Conservation (phyloP, 2,113 vertebrate genomes). For the Crypturellus undulatus region DNA sequence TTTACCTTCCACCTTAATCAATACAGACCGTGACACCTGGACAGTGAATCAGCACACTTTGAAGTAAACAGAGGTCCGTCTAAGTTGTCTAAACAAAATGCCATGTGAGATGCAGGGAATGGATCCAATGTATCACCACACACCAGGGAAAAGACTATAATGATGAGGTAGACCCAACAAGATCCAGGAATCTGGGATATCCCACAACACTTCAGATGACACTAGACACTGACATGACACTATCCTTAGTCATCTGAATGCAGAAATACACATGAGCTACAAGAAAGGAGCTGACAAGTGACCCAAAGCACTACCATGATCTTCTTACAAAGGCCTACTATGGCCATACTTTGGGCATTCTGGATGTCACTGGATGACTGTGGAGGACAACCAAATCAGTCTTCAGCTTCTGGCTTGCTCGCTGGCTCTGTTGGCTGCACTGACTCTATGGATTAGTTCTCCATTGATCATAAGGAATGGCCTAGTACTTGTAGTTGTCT, state of each 20-base stretch:
- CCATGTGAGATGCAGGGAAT: neutral
- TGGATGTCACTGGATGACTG: neutral
- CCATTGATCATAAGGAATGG: neutral
- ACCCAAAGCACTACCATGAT: neutral
- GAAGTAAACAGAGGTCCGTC: neutral
- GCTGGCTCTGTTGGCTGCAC: neutral
- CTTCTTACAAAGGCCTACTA: neutral
- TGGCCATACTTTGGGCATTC: neutral
- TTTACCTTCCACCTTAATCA: fast-evolving
- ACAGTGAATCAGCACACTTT: neutral
- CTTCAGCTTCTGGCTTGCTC: neutral
- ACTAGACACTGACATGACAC: neutral
- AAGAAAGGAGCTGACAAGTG: neutral
- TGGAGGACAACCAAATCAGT: neutral
- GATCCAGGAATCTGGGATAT: neutral
- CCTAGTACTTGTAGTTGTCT: neutral
- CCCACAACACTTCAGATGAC: neutral
- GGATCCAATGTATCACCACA: neutral
- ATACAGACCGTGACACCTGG: neutral
- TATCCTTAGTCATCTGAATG: neutral
- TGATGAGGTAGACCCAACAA: neutral
- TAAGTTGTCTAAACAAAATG: neutral
- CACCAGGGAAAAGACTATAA: neutral
- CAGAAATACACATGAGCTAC: no score
- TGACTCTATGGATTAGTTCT: neutral